These are phyloP conservation scores for Microdon myrmicae DNA, from an alignment of 2,888 invertebrate species.

Conservation along the genomic window DNA sequence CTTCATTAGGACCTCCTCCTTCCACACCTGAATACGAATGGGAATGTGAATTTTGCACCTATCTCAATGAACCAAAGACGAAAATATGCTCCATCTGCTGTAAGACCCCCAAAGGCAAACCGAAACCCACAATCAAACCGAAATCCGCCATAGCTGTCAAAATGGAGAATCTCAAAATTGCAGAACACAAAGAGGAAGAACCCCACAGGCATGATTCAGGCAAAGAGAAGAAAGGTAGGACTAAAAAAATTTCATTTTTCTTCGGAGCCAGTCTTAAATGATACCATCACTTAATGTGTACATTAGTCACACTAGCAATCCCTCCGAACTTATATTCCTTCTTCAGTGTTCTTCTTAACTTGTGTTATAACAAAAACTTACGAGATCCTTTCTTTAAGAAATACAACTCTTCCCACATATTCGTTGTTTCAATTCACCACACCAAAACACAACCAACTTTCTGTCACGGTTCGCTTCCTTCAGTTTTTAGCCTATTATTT, in stretches of 20 bases:
- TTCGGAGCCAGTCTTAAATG: constrained; percentile 73
- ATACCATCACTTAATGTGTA: constrained; percentile 34
- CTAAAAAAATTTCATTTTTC: constrained; percentile 79
- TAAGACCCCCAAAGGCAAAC: constrained; percentile 73
- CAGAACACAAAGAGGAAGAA: constrained; percentile 56
- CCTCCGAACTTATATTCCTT: too few species aligned
- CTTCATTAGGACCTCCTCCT: constrained; percentile 66
- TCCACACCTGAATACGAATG: constrained; percentile 73
- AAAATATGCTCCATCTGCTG: constrained; percentile 88
- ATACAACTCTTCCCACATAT: constrained; percentile 38
- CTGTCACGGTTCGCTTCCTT: constrained; percentile 8
- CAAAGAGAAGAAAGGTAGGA: constrained; percentile 75
- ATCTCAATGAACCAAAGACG: constrained; percentile 81
- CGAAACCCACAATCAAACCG: constrained; percentile 27
- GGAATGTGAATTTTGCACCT: constrained; percentile 92
- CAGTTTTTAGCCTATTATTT: constrained; percentile 4
- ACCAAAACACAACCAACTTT: constrained; percentile 13
- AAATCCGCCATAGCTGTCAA: constrained; percentile 34
- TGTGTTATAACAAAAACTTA: too few species aligned
- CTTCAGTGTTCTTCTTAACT: too few species aligned
- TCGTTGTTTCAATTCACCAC: constrained; percentile 40
- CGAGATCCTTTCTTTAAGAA: constrained; percentile 36
- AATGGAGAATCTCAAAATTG: constrained; percentile 46
- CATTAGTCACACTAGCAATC: too few species aligned
- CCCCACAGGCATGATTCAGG: constrained; percentile 56